These are phyloP conservation scores for Ploceus nigricollis DNA, from an alignment of 2,113 vertebrate species.

Conservation along the genomic window DNA sequence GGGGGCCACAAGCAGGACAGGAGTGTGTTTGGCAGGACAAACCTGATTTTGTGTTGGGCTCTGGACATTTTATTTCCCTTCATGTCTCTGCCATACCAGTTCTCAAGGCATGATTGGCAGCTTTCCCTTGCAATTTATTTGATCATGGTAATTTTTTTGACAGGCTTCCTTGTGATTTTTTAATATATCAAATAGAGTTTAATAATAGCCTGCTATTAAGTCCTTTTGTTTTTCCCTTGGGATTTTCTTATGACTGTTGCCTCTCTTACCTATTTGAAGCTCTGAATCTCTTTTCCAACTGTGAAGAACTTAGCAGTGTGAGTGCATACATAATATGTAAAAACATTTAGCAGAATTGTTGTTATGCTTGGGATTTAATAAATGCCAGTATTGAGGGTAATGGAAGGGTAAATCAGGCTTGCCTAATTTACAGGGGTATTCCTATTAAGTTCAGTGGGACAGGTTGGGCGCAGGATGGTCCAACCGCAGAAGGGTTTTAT, in stretches of 20 bases:
- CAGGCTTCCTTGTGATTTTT: slow-evolving; percentile 67
- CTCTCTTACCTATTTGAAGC: slow-evolving; percentile 20
- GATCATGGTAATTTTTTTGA: slow-evolving; percentile 67
- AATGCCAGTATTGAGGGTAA: neutral
- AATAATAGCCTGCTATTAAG: slow-evolving; percentile 70
- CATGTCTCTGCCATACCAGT: neutral
- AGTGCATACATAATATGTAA: neutral
- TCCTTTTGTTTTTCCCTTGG: slow-evolving; percentile 54
- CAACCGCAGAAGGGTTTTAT: neutral
- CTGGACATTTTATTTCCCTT: neutral
- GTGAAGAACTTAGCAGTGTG: slow-evolving; percentile 1
- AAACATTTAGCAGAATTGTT: slow-evolving; percentile 16
- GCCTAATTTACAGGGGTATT: neutral
- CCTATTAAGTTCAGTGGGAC: neutral
- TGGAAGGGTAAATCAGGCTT: neutral
- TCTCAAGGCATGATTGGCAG: slow-evolving; percentile 39
- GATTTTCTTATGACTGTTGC: slow-evolving; percentile 56
- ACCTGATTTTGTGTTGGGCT: neutral
- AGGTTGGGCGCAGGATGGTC: neutral
- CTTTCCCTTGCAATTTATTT: slow-evolving; percentile 62
- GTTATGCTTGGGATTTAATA: slow-evolving; percentile 5
- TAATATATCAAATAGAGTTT: slow-evolving; percentile 69
- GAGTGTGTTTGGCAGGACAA: neutral
- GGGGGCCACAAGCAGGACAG: fast-evolving
- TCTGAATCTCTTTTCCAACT: slow-evolving; percentile 45